Base-by-base conservation (phyloP, 1,140 invertebrate species). In the Drosophila tristis region DNA sequence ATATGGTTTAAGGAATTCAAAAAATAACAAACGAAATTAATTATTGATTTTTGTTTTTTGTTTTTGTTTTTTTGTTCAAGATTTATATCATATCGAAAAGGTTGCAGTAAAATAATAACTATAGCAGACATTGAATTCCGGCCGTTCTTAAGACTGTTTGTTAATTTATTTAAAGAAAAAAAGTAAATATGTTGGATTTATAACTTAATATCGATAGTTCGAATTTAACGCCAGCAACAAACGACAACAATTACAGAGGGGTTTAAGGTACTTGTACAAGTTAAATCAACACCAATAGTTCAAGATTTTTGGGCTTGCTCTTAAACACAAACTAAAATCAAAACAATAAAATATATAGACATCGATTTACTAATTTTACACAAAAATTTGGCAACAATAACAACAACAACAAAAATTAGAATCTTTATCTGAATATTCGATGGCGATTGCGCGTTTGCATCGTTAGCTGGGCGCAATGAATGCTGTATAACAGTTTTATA, bases 201-300 rank as follows among this genome's bases (percentile, higher is more conserved):
- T 29, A 35, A 26, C 31, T 31, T 55, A 58, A 29, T 56, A 70
- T 20, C 6, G 44, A 68, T 67, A 76, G 60, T 62, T 76, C 23
- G 53, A 77, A 56, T 75, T 75, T 55, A 76, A 76, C 63, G 72
- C 72, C 73, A 76, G 72, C 63, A 75, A 76, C 62, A 39, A 74
- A 74, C 72, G 53, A 76, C 74, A 77, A 70, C 73, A 67, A 75
- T 60, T 75, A 68, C 70, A 50, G 55, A 50, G 51, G 48, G 20
- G 23, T 16, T 54, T 29, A 50, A 74, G 43, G 48, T 55, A 74
- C 35, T 54, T 54, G 6, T 29, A 13, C 23, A 13, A 73, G 47
- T 56, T 6, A 74, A 70, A 74, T 74, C 35, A 74, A 74, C 72
- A 74, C 60, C 70, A 74, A 74, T 74, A 70, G 56, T 23, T 23